Conservation (phyloP, 2,797 vertebrate species). For the Anniella stebbinsi region DNA sequence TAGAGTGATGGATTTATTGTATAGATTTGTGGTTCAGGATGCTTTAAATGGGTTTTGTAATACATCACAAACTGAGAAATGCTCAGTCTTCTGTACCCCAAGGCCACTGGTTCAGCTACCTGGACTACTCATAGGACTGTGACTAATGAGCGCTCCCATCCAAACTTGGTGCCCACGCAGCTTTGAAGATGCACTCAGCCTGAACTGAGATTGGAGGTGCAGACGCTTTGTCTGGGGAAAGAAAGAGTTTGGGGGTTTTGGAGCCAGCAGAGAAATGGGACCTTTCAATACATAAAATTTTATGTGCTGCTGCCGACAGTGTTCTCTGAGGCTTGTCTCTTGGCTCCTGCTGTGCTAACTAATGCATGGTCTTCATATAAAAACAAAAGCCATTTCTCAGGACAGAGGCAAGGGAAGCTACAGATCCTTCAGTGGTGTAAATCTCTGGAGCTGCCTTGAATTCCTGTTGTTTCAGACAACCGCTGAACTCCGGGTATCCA, state of each 20-base stretch:
- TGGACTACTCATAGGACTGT: neutral
- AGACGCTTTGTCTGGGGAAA: constrained; percentile 39
- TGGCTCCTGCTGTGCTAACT: constrained; percentile 19
- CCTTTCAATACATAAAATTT: constrained; percentile 21
- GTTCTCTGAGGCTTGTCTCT: constrained; percentile 28
- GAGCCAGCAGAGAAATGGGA: constrained; percentile 40
- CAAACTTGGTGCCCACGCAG: neutral
- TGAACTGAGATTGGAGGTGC: neutral
- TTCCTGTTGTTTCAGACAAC: neutral
- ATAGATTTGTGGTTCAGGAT: neutral
- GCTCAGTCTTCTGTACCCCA: constrained; percentile 23
- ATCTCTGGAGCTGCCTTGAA: constrained; percentile 17
- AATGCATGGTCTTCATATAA: constrained; percentile 39
- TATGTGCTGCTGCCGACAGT: neutral
- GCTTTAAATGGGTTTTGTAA: neutral
- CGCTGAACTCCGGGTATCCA: neutral
- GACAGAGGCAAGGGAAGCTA: neutral
- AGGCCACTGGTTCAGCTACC: neutral
- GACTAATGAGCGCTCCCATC: constrained; percentile 20
- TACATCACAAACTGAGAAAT: constrained; percentile 17
- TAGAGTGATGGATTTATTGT: neutral
- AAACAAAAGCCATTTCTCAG: constrained; percentile 26
- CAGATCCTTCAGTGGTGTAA: neutral
- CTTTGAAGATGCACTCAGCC: constrained; percentile 18
- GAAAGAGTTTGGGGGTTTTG: constrained; percentile 11